Evolutionary conservation across 2,113 vertebrate species (phyloP), one percentile per base, ranked within the genome.

Genomic region (Bos javanicus): DNA sequence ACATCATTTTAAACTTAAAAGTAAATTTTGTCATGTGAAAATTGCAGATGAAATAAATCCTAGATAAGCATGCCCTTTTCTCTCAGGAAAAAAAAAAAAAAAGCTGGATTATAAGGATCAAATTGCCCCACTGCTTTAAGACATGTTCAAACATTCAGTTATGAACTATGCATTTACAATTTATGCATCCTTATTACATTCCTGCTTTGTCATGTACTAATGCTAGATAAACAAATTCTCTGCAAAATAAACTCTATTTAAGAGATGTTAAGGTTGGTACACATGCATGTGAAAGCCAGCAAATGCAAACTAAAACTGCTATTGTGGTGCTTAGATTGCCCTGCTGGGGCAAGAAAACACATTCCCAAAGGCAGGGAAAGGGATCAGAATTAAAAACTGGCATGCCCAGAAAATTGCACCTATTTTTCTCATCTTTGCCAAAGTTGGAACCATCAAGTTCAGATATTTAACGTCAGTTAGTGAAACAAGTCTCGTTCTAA

Each of bases 1-100:
- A 98, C 98, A 98, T 94, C 0, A 86, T 98, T 98, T 98, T 98
- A 97, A 98, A 97, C 95, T 96, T 98, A 98, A 98, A 98, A 97
- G 98, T 98, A 98, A 98, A 97, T 97, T 97, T 97, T 97, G 97
- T 96, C 92, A 86, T 94, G 91, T 97, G 97, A 93, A 98, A 98
- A 97, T 98, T 96, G 97, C 97, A 97, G 91, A 98, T 97, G 97
- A 98, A 82, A 97, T 98, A 97, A 97, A 97, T 97, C 94, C 85
- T 92, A 97, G 87, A 67, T 97, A 98, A 98, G 94, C 96, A 88
- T 87, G 97, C 64, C 92, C 86, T 96, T 97, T 98, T 95, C 97
- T 98, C 90, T 97, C 89, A 74, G 67, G 96, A 4, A 2, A 54
- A 94, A 90, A 94, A 95, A 92, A 87, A 96, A 88, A 67, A 96